phyloP scores from a whole-genome alignment of 2,888 invertebrate species.

The Aethes cnicana region DNA sequence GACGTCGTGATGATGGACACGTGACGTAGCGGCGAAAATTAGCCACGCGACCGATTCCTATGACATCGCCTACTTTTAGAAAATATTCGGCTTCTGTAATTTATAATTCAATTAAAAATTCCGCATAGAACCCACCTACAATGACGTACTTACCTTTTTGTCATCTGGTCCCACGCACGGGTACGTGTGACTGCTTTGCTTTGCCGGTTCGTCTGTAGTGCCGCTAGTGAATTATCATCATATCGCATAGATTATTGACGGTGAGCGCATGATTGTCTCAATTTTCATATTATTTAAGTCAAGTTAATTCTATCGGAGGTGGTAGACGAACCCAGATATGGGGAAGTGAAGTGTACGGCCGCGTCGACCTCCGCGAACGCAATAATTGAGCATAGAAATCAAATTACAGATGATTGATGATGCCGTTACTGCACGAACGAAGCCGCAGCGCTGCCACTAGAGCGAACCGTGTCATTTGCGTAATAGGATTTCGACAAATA shows the following conservation, averaged over 20 bases:
- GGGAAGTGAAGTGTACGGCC: slow-evolving; percentile 63
- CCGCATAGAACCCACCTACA: too few relatives aligned
- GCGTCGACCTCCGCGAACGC: slow-evolving; percentile 76
- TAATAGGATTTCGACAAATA: slow-evolving; percentile 71
- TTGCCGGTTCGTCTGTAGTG: neutral
- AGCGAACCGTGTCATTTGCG: slow-evolving; percentile 74
- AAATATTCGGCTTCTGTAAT: slow-evolving; percentile 16
- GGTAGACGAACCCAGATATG: slow-evolving; percentile 43
- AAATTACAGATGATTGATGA: slow-evolving; percentile 82
- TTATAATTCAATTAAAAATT: neutral
- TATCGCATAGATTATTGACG: too few relatives aligned
- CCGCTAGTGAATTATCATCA: neutral
- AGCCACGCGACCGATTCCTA: slow-evolving; percentile 26
- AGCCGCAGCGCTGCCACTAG: slow-evolving; percentile 70
- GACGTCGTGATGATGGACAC: slow-evolving; percentile 53
- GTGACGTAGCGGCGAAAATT: slow-evolving; percentile 43
- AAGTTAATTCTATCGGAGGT: neutral
- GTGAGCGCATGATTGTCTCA: neutral
- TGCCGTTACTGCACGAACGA: slow-evolving; percentile 78
- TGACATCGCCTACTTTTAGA: slow-evolving; percentile 15
- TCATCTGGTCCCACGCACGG: neutral
- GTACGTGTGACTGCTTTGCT: neutral
- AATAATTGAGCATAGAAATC: slow-evolving; percentile 83
- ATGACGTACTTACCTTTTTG: too few relatives aligned
- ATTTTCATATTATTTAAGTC: neutral